Evolutionary conservation across 53 echinoderm and acorn worm species (phyloP).

Genomic region (Holothuria leucospilota): DNA sequence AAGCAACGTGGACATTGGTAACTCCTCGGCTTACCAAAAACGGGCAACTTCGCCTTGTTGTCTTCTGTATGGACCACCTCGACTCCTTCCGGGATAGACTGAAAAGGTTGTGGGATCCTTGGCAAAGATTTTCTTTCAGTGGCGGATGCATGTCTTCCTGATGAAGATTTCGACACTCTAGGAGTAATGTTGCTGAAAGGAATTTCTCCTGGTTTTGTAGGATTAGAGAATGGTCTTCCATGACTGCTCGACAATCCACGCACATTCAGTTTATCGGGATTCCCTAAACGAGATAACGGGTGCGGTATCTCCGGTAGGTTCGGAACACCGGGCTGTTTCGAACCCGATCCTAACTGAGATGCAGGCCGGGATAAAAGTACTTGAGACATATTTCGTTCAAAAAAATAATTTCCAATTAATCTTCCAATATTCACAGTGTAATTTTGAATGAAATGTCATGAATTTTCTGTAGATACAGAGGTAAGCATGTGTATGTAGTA

Average conservation of each 20-base stretch:
- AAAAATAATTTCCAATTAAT: too few species aligned
- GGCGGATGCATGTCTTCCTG: constrained; percentile 60
- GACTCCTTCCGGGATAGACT: constrained; percentile 87
- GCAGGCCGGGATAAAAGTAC: constrained; percentile 79
- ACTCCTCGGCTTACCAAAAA: constrained; percentile 81
- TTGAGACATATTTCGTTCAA: constrained; percentile 73
- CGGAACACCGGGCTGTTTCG: constrained; percentile 60
- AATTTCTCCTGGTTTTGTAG: constrained; percentile 66
- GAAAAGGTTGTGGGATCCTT: constrained; percentile 86
- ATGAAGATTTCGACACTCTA: constrained; percentile 75
- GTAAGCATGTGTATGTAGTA: too few species aligned
- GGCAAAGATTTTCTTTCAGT: constrained; percentile 73
- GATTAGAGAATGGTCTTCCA: constrained; percentile 76
- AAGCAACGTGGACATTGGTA: too few species aligned
- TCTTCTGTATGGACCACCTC: constrained; percentile 76
- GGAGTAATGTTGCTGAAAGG: constrained; percentile 84
- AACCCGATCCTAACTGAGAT: constrained; percentile 66
- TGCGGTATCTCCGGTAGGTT: constrained; percentile 95
- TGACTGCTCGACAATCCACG: constrained; percentile 87
- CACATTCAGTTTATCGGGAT: constrained; percentile 91
- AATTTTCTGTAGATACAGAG: too few species aligned
- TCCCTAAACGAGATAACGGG: constrained; percentile 91
- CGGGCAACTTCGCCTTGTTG: constrained; percentile 82
- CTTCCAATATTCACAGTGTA: too few species aligned
- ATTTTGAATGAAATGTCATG: too few species aligned